Percentiles rank a stretch among this genome's conserved stretches.
Conservation (phyloP, 1,140 invertebrate species). For the Zeugodacus cucurbitae region DNA sequence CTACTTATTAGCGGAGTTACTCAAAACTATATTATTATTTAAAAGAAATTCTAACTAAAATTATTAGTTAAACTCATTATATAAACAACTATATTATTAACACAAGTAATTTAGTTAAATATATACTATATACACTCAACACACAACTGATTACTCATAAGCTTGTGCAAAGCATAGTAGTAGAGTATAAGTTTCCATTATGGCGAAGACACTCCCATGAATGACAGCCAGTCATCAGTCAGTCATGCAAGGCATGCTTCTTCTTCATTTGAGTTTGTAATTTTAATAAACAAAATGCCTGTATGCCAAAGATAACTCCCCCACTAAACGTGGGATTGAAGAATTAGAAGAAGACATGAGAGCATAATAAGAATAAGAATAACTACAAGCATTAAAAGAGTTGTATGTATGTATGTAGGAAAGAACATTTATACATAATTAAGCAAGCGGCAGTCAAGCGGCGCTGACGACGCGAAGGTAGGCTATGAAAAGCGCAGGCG, state of each 20-base stretch:
- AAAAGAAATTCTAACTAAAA: too few relatives aligned
- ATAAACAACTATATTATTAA: too few relatives aligned
- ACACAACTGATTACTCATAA: too few relatives aligned
- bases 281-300: slow-evolving; percentile 14
- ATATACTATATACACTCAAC: too few relatives aligned
- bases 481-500: neutral
- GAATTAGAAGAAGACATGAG: neutral
- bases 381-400: neutral
- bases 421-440: slow-evolving; percentile 28
- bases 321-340: slow-evolving; percentile 32
- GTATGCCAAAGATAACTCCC: neutral
- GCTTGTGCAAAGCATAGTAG: neutral
- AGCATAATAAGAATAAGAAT: neutral
- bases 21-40: too few relatives aligned
- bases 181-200: neutral
- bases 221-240: neutral
- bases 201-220: slow-evolving; percentile 7
- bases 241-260: neutral
- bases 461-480: neutral
- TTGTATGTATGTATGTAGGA: neutral
- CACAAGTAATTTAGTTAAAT: too few relatives aligned
- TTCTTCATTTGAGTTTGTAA: neutral
- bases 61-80: too few relatives aligned
- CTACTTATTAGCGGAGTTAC: too few relatives aligned
- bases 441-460: neutral